Evolutionary conservation across 2,113 vertebrate genomes (phyloP).

Genomic region (Stercorarius parasiticus): DNA sequence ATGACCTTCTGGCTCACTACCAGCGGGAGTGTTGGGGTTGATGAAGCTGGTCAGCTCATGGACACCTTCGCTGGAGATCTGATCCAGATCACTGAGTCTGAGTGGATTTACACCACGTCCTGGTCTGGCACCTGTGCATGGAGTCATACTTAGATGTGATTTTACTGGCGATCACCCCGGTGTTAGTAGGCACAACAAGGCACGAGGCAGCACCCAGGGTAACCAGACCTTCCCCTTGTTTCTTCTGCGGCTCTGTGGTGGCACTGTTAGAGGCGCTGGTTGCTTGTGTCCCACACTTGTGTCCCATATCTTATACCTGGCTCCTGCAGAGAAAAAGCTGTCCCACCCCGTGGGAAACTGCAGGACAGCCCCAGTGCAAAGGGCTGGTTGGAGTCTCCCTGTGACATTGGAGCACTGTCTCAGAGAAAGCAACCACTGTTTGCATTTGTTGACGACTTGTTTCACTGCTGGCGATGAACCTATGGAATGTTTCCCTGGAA

Average conservation of each 20-base stretch:
- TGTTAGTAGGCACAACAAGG: not conserved
- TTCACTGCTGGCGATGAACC: constrained; percentile 39
- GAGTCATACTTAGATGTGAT: not conserved
- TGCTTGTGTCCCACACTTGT: not conserved
- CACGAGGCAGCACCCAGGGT: not conserved
- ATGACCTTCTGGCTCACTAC: not conserved
- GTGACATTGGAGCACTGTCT: not conserved
- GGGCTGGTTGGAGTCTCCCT: not conserved
- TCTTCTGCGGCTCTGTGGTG: not conserved
- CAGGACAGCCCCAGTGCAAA: not conserved
- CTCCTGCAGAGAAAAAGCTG: not conserved
- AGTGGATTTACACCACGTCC: not conserved
- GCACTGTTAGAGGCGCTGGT: not conserved
- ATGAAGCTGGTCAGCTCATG: not conserved
- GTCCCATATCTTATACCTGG: not conserved
- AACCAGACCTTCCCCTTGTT: not conserved
- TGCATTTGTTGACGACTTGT: constrained; percentile 33
- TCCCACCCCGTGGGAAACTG: not conserved
- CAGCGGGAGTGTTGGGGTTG: not conserved
- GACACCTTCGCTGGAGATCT: not conserved
- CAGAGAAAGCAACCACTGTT: constrained; percentile 41
- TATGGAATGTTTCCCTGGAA: constrained; percentile 52
- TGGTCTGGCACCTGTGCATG: not conserved
- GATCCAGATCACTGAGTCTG: not conserved
- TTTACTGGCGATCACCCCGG: not conserved